Evolutionary conservation across 1,140 invertebrate species (phyloP).

Genomic region (Penaeus japonicus): DNA sequence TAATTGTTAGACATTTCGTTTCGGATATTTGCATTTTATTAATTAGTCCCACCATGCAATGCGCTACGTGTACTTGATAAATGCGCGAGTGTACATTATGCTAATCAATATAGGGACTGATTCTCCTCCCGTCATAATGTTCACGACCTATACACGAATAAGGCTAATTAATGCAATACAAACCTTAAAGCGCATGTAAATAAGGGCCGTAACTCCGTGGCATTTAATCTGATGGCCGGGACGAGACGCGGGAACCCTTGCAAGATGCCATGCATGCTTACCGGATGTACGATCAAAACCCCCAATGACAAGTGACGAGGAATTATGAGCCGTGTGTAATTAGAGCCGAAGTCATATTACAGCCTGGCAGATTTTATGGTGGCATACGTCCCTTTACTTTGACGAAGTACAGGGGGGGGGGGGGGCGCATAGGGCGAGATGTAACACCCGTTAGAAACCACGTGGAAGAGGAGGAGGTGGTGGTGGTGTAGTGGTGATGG

Average conservation of each 20-base stretch:
- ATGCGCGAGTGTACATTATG: too few relatives aligned
- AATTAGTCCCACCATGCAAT: too few relatives aligned
- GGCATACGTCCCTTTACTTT: slow-evolving; percentile 20
- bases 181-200: too few relatives aligned
- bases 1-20: too few relatives aligned
- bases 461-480: background rate
- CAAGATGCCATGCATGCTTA: slow-evolving; percentile 34
- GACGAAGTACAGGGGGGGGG: background rate
- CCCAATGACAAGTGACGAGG: slow-evolving; percentile 21
- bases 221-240: background rate
- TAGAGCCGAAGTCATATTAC: slow-evolving; percentile 33
- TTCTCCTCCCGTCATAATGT: background rate
- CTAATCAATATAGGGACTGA: too few relatives aligned
- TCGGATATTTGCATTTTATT: too few relatives aligned
- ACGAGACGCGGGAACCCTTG: background rate
- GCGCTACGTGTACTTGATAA: too few relatives aligned
- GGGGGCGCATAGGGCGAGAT: background rate
- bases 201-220: slow-evolving; percentile 1
- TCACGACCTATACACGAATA: too few relatives aligned
- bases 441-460: background rate
- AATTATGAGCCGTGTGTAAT: slow-evolving; percentile 41
- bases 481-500: too few relatives aligned
- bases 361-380: slow-evolving; percentile 29
- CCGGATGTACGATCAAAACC: slow-evolving; percentile 8
- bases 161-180: too few relatives aligned